Base-by-base conservation (phyloP, 2,888 invertebrate species). In the Drosophila macrospina region DNA sequence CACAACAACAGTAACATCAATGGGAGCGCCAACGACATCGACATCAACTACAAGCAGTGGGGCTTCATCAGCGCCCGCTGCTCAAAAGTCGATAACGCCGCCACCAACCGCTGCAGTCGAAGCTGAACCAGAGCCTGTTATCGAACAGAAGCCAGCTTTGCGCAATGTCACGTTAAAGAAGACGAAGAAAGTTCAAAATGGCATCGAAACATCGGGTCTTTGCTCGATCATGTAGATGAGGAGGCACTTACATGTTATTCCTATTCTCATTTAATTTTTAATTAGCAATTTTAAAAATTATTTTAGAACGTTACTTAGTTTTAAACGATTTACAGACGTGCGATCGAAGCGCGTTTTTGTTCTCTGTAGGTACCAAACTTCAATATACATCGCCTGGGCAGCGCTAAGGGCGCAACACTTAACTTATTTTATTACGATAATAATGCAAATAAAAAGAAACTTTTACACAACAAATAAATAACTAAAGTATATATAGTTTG, bases 151-250 rank as follows among this genome's bases (percentile, higher is more conserved):
- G 91, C 95, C 96, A 0, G 92, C 93, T 7, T 91, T 97, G 39
- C 93, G 93, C 74, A 95, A 95, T 54, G 93, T 95, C 41, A 93
- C 94, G 75, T 93, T 98, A 51, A 95, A 94, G 73, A 94, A 95
- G 83, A 94, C 95, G 78, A 96, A 96, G 3, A 95, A 95, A 0
- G 94, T 96, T 42, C 93, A 93, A 63, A 95, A 94, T 90, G 97
- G 97, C 30, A 94, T 93, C 69, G 97, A 98, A 90, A 93, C 97
- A 16, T 97, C 97, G 0, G 97, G 96, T 30, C 93, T 98, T 80
- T 98, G 98, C 93, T 95, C 96, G 52, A 96, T 98, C 82, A 97
- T 97, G 97, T 97, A 92, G 93, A 86, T 24, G 45, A 28, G 28
- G 39, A 34, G 39, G 56, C 66, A 52, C 66, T 59, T 28, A 20